These are phyloP conservation scores for Heliocidaris tuberculata DNA, from an alignment of 35 echinoderm and acorn worm species.

Conservation along the genomic window DNA sequence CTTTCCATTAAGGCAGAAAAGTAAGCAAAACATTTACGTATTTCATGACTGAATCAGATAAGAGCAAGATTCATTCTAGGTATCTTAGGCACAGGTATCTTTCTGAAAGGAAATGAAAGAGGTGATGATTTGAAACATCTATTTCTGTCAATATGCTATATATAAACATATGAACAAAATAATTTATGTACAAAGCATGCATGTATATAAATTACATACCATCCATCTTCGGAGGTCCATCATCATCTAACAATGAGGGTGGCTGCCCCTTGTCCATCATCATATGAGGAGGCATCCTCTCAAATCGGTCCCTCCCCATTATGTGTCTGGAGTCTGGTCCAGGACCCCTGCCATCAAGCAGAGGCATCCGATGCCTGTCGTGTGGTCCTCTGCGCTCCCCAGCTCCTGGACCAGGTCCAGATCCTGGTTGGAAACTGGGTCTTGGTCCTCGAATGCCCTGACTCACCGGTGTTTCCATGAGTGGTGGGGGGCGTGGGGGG, in stretches of 20 bases:
- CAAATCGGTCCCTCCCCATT: constrained; percentile 34
- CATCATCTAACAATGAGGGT: constrained; percentile 3
- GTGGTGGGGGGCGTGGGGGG: background rate
- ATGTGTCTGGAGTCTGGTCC: background rate
- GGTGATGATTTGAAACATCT: too few species aligned
- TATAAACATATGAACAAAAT: too few species aligned
- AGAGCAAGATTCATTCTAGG: too few species aligned
- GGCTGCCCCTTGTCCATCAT: constrained; percentile 44
- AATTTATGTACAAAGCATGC: background rate
- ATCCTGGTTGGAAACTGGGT: background rate
- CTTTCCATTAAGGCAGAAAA: too few species aligned
- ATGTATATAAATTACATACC: background rate
- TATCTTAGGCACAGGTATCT: too few species aligned
- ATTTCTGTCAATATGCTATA: too few species aligned
- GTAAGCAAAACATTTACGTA: too few species aligned
- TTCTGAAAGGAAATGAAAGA: too few species aligned
- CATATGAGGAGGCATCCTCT: constrained; percentile 11
- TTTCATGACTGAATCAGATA: too few species aligned
- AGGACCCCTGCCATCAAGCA: background rate
- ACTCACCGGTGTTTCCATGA: background rate
- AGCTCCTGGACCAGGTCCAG: background rate
- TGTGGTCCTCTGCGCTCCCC: background rate
- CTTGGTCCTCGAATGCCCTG: background rate
- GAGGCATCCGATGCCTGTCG: background rate
- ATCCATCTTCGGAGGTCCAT: constrained; percentile 6